Base-by-base conservation (phyloP, 1,140 invertebrate genomes). In the Drosophila littoralis region DNA sequence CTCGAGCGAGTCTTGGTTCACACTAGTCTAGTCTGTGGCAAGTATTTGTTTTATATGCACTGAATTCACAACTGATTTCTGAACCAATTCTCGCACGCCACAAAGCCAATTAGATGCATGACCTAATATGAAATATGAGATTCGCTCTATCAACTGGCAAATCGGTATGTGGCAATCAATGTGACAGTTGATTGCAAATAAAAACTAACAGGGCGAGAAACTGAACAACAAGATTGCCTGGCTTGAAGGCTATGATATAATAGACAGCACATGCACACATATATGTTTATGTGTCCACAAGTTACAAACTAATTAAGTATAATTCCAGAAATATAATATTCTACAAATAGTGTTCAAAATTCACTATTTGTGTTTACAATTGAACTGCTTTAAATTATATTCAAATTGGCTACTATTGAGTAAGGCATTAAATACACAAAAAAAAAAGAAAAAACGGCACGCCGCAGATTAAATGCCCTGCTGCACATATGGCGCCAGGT, bases 71-170 rank as follows among this genome's bases (percentile, higher is more conserved):
- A 28, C 22, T 9, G 4, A 33, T 13, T 35, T 33, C 28, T 35
- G n/a, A 35, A 52, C 35, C 15, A 28, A 15, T 35, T 35, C 50
- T 35, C n/a, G 50, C 50, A 33, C n/a, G 50, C 32, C n/a, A 35
- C 7, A 13, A 2, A 13, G n/a, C 7, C n/a, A 52, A 35, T 35
- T 33, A 52, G n/a, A 13, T 9, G 32, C 40, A 28, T 28, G 22
- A 28, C 22, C 22, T 5, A 46, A 9, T 22, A 13, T 52, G 50
- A 52, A 15, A 35, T 51, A 10, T 52, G 50, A 52, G n/a, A 35
- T 13, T 33, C 12, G 32, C 28, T 35, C 22, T 50, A 46, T 46
- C 13, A 46, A 13, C 46, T 10, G 13, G 7, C 15, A 9, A 46
- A 46, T 46, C 8, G 9, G 6, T 46, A 15, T 22, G 9, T 22